These are phyloP conservation scores for Plebejus anna DNA, from an alignment of 2,888 invertebrate genomes.

Conservation along the genomic window DNA sequence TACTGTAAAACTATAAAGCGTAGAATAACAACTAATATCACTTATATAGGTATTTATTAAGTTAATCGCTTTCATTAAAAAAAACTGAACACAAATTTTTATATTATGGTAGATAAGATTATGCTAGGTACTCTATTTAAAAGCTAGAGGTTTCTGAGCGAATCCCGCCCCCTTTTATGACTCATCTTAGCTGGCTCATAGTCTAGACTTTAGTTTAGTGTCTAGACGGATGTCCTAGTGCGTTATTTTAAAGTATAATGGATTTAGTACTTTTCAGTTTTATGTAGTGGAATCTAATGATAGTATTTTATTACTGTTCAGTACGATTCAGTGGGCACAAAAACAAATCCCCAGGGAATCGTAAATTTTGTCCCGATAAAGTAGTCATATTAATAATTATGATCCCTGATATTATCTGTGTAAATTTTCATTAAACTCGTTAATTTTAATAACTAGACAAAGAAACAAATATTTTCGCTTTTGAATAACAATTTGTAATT, in stretches of 20 bases:
- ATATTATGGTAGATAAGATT: neutral
- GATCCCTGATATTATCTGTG: neutral
- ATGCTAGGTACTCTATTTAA: neutral
- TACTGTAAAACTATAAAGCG: no score
- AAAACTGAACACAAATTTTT: no score
- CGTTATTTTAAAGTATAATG: neutral
- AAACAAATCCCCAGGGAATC: neutral
- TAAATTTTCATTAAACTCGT: neutral
- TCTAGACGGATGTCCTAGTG: neutral
- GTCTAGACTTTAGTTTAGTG: constrained; percentile 4
- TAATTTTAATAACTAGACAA: neutral
- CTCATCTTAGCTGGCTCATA: neutral
- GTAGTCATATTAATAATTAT: neutral
- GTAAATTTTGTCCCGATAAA: neutral
- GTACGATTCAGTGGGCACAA: neutral
- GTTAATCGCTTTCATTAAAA: no score
- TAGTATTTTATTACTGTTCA: neutral
- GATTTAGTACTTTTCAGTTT: neutral
- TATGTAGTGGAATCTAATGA: neutral
- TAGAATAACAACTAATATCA: no score
- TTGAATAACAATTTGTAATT: no score
- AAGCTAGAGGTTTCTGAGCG: neutral
- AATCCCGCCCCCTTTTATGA: neutral
- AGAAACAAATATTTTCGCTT: neutral
- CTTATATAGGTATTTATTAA: no score